These are phyloP conservation scores for Conger conger DNA, from an alignment of 2,113 vertebrate genomes.

Conservation along the genomic window DNA sequence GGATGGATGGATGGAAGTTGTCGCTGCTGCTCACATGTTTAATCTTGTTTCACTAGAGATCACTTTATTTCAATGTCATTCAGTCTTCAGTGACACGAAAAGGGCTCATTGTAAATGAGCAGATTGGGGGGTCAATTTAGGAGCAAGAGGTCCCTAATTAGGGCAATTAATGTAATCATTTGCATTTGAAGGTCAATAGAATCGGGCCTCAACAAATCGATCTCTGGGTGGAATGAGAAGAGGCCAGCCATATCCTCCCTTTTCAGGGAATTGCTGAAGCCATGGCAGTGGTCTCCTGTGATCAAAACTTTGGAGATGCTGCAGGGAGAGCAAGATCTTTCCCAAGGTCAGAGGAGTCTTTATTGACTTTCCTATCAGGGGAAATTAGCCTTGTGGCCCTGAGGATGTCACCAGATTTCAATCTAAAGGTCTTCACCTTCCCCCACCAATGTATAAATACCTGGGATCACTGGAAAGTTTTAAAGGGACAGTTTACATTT, in stretches of 20 bases:
- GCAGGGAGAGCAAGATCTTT: slow-evolving; percentile 6
- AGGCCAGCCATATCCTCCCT: background rate
- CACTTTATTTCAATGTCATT: background rate
- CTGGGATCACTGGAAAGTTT: slow-evolving; percentile 3
- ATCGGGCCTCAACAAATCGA: background rate
- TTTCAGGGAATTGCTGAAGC: background rate
- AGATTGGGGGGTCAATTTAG: background rate
- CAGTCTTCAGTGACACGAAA: background rate
- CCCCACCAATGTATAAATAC: slow-evolving; percentile 23
- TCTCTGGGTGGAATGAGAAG: background rate
- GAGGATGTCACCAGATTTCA: slow-evolving; percentile 21
- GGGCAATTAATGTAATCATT: slow-evolving; percentile 24
- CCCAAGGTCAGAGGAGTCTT: slow-evolving; percentile 42
- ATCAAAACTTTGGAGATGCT: slow-evolving; percentile 17
- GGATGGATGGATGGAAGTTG: too few relatives aligned
- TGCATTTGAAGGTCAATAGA: slow-evolving; percentile 27
- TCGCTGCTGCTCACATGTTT: background rate
- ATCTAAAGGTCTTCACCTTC: slow-evolving; percentile 3
- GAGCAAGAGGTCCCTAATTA: background rate
- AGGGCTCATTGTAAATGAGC: slow-evolving; percentile 7
- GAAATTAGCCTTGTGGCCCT: slow-evolving; percentile 36
- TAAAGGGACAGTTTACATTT: background rate
- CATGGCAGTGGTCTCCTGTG: slow-evolving; percentile 1
- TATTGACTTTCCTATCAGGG: slow-evolving; percentile 50
- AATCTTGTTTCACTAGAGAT: background rate